Evolutionary conservation across 2,113 vertebrate genomes (phyloP).

Genomic region (Miniopterus natalensis): DNA sequence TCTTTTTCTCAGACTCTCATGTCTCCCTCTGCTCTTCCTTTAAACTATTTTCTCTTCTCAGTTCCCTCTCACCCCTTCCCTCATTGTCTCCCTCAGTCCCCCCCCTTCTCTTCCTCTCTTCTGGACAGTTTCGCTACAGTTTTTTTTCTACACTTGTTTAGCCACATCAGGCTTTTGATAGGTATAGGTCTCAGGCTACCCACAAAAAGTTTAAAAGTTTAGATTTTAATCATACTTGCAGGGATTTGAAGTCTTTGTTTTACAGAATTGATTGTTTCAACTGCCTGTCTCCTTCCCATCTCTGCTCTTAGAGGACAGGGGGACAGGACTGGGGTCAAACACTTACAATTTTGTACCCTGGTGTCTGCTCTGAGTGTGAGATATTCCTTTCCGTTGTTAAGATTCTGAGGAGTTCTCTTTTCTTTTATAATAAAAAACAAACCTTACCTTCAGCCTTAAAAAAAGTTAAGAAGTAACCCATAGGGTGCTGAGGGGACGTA

Average conservation of each 20-base stretch:
- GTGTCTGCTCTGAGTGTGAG: not conserved
- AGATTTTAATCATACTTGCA: not conserved
- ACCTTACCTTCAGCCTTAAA: not conserved
- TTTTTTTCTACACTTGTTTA: not conserved
- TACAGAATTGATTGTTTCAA: not conserved
- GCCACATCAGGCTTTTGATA: not conserved
- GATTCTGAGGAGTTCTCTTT: not conserved
- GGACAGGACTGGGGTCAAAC: not conserved
- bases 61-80: not conserved
- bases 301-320: not conserved
- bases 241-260: not conserved
- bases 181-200: not conserved
- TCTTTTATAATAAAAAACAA: not conserved
- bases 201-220: not conserved
- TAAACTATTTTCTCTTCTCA: not conserved
- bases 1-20: not conserved
- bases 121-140: not conserved
- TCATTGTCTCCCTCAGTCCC: not conserved
- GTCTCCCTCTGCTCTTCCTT: not conserved
- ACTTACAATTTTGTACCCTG: not conserved
- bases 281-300: not conserved
- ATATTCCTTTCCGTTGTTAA: not conserved
- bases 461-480: not conserved
- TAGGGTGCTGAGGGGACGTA: not conserved
- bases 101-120: not conserved